These are phyloP conservation scores for Epinephelus coioides DNA, from an alignment of 2,797 vertebrate species.

Conservation along the genomic window DNA sequence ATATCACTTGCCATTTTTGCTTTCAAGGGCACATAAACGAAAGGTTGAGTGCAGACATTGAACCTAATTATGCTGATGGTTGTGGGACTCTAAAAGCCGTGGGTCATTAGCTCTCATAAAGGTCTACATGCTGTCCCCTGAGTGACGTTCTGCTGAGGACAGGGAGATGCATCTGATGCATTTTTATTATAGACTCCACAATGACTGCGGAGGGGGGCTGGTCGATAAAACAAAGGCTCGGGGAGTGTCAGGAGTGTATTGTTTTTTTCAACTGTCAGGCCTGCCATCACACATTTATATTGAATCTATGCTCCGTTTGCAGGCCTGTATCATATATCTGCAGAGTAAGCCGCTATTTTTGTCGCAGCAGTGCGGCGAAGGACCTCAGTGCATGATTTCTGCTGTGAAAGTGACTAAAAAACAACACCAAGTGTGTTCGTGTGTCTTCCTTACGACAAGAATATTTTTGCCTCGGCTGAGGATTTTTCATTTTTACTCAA, in stretches of 20 bases:
- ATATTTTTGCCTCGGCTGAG: slow-evolving; percentile 26
- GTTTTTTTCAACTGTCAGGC: slow-evolving; percentile 72
- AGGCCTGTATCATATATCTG: slow-evolving; percentile 73
- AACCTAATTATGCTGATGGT: slow-evolving; percentile 89
- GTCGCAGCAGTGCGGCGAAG: slow-evolving; percentile 50
- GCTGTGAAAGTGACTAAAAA: slow-evolving; percentile 50
- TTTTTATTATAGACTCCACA: slow-evolving; percentile 82
- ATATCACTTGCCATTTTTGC: slow-evolving; percentile 80
- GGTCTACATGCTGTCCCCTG: slow-evolving; percentile 81
- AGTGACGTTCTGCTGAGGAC: slow-evolving; percentile 80
- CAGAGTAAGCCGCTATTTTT: slow-evolving; percentile 64
- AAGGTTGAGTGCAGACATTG: slow-evolving; percentile 82
- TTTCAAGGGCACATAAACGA: slow-evolving; percentile 84
- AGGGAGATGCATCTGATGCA: slow-evolving; percentile 80
- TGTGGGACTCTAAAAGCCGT: slow-evolving; percentile 84
- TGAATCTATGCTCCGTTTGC: slow-evolving; percentile 70
- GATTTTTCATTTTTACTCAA: slow-evolving; percentile 25
- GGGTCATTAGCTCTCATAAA: slow-evolving; percentile 88
- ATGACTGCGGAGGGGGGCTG: slow-evolving; percentile 63
- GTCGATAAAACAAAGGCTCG: slow-evolving; percentile 78
- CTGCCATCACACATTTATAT: slow-evolving; percentile 69
- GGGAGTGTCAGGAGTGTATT: slow-evolving; percentile 73
- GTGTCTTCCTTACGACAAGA: slow-evolving; percentile 52
- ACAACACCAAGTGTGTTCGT: slow-evolving; percentile 50
- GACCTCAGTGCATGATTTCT: slow-evolving; percentile 51